A percentile compares a stretch with the other conserved stretches of the same genome.
These are phyloP conservation scores for Tachuris rubrigastra DNA, from an alignment of 2,113 vertebrate species.

Conservation along the genomic window DNA sequence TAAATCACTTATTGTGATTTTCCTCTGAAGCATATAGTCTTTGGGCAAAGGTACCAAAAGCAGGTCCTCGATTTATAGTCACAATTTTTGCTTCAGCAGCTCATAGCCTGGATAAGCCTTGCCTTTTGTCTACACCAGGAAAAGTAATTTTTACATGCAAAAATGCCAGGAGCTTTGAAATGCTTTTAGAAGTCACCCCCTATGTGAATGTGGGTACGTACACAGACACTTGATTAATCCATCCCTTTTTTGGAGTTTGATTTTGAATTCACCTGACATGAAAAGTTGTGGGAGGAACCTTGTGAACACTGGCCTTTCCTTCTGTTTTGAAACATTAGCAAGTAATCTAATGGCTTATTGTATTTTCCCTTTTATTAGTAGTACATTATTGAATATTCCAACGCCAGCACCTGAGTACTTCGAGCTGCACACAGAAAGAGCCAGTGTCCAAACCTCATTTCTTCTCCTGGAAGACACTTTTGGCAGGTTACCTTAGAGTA, in stretches of 20 bases:
- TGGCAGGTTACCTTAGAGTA: not conserved
- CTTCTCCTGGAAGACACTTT: not conserved
- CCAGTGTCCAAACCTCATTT: not conserved
- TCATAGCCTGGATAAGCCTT: not conserved
- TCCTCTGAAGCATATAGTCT: slow-evolving; percentile 14
- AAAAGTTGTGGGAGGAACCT: not conserved
- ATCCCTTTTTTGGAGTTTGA: not conserved
- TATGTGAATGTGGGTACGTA: rapidly evolving
- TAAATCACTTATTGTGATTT: slow-evolving; percentile 51
- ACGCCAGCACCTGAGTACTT: not conserved
- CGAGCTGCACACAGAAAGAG: not conserved
- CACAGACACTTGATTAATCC: not conserved
- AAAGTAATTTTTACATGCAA: not conserved
- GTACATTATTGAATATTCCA: not conserved
- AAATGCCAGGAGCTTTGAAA: not conserved
- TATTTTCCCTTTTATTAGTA: not conserved
- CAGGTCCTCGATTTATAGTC: not conserved
- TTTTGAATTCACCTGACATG: not conserved
- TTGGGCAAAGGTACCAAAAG: not conserved
- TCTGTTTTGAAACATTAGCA: not conserved
- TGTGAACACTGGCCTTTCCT: not conserved
- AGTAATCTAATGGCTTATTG: not conserved
- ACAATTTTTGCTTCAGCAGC: not conserved
- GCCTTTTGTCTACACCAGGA: not conserved
- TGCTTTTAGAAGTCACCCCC: not conserved